These are phyloP conservation scores for Melanchra persicariae DNA, from an alignment of 2,888 invertebrate genomes.

Conservation along the genomic window DNA sequence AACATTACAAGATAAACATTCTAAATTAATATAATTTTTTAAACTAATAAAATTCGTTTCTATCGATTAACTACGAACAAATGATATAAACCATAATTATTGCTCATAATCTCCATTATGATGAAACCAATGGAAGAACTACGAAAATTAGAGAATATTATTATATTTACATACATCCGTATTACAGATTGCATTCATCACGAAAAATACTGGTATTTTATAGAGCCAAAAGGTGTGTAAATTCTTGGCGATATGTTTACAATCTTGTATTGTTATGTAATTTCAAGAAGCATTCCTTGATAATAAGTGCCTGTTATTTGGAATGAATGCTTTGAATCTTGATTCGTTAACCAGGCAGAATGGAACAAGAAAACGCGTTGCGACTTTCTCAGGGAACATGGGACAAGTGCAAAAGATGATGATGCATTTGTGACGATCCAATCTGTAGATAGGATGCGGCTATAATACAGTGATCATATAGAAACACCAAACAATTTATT, in stretches of 20 bases:
- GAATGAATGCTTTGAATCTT: too few species aligned
- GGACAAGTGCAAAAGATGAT: neutral
- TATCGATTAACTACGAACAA: conserved; percentile 72
- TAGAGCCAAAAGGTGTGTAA: neutral
- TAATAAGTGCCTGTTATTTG: too few species aligned
- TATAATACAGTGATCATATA: conserved; percentile 53
- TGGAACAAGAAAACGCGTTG: too few species aligned
- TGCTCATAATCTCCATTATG: conserved; percentile 80
- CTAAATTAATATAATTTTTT: conserved; percentile 68
- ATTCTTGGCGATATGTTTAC: neutral
- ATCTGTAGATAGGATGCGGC: conserved; percentile 28
- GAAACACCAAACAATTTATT: conserved; percentile 45
- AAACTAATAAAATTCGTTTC: conserved; percentile 80
- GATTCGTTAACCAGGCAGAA: too few species aligned
- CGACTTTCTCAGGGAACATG: neutral
- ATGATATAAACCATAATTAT: conserved; percentile 81
- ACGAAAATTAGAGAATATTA: conserved; percentile 56
- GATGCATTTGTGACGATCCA: conserved; percentile 21
- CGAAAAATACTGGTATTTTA: neutral
- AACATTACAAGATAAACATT: conserved; percentile 70
- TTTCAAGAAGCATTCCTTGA: too few species aligned
- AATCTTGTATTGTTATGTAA: neutral
- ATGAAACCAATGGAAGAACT: conserved; percentile 80
- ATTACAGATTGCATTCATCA: conserved; percentile 33
- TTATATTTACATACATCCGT: conserved; percentile 64